Evolutionary conservation across 53 echinoderm and acorn worm species (phyloP), one percentile per base, ranked within the genome.

Genomic region (Arbacia lixula): DNA sequence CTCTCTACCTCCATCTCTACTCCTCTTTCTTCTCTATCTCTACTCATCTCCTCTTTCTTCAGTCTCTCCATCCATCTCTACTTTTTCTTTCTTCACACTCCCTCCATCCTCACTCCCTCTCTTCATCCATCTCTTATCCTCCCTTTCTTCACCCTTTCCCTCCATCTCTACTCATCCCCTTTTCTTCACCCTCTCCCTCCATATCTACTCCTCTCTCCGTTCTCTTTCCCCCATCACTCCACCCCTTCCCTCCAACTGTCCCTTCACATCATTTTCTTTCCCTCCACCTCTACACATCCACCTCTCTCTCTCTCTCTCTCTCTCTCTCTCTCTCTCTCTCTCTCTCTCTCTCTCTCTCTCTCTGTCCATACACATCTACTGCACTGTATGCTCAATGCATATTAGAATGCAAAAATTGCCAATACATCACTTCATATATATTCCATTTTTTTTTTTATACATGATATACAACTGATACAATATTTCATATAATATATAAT

Each of bases 401-500:
- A n/a, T n/a, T n/a, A n/a, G n/a, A n/a, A n/a, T n/a, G n/a, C n/a
- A n/a, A n/a, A n/a, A n/a, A n/a, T n/a, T n/a, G n/a, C n/a, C n/a
- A n/a, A n/a, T n/a, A n/a, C n/a, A n/a, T n/a, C n/a, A n/a, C n/a
- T n/a, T n/a, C n/a, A n/a, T n/a, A n/a, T n/a, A n/a, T n/a, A n/a
- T n/a, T n/a, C n/a, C n/a, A n/a, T n/a, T n/a, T n/a, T n/a, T n/a
- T n/a, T n/a, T n/a, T n/a, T n/a, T n/a, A n/a, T n/a, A n/a, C n/a
- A n/a, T n/a, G n/a, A n/a, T n/a, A n/a, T n/a, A n/a, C n/a, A n/a
- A n/a, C n/a, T n/a, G n/a, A n/a, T n/a, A n/a, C n/a, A n/a, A n/a
- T 69, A 69, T 69, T 69, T 69, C 69, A 69, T 69, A 69, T 69
- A 69, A 69, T 69, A 69, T 69, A 69, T 69, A 69, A 5, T n/a